These are phyloP conservation scores for Scrobipalpa costella DNA, from an alignment of 2,888 invertebrate species.

Conservation along the genomic window DNA sequence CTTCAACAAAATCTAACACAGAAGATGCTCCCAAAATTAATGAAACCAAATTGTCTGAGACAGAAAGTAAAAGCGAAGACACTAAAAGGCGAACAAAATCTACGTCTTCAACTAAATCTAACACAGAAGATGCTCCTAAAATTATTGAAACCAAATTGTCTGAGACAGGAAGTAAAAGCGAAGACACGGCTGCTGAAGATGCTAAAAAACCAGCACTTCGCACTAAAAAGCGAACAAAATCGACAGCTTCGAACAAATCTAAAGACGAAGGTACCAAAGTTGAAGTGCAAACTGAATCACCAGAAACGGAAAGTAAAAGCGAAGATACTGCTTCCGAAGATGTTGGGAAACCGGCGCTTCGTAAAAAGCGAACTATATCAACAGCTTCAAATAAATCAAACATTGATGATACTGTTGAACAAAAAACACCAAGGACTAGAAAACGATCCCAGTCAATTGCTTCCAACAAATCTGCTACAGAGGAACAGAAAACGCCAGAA, in stretches of 20 bases:
- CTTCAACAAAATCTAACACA: conserved; percentile 13
- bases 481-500: conserved; percentile 52
- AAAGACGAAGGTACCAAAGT: conserved; percentile 27
- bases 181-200: conserved; percentile 23
- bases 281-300: not conserved
- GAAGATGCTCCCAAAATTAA: conserved; percentile 23
- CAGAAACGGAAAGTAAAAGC: not conserved
- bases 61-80: conserved; percentile 12
- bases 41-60: conserved; percentile 8
- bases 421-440: conserved; percentile 56
- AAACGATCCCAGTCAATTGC: conserved; percentile 59
- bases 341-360: conserved; percentile 30
- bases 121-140: not conserved
- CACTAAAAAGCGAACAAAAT: conserved; percentile 36
- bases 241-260: conserved; percentile 40
- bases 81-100: conserved; percentile 8
- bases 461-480: conserved; percentile 49
- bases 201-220: conserved; percentile 30
- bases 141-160: conserved; percentile 19
- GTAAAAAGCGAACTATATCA: conserved; percentile 37
- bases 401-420: conserved; percentile 33
- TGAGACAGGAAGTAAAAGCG: conserved; percentile 1
- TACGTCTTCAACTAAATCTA: conserved; percentile 10
- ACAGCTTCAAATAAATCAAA: conserved; percentile 38
- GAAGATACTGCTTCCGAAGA: conserved; percentile 23